These are phyloP conservation scores for Oryzias javanicus DNA, from an alignment of 2,113 vertebrate species.

Conservation along the genomic window DNA sequence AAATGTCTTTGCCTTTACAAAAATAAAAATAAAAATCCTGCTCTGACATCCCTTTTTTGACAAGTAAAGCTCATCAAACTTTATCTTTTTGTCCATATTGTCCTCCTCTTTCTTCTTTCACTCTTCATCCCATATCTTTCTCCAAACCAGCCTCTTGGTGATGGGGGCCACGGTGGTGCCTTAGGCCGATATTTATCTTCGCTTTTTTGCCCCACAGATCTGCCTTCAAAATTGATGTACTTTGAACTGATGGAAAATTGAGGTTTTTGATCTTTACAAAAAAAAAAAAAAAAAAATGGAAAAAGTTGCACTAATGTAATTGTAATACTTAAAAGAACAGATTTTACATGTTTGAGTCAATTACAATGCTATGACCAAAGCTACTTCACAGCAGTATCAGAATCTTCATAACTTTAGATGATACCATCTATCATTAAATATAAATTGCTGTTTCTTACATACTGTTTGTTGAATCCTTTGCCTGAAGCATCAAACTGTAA, in stretches of 20 bases:
- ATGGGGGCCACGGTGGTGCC: constrained; percentile 48
- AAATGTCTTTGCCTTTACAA: no score
- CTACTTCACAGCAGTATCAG: neutral
- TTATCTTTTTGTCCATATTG: constrained; percentile 3
- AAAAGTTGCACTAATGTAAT: no score
- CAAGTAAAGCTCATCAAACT: neutral
- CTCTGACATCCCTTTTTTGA: no score
- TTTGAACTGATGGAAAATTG: neutral
- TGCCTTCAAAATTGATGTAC: neutral
- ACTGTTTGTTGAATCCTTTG: neutral
- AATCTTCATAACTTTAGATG: neutral
- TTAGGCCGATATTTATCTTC: neutral
- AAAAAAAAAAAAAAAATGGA: neutral
- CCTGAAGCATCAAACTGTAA: neutral
- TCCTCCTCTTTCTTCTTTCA: constrained; percentile 15
- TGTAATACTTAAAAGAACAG: no score
- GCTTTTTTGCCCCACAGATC: neutral
- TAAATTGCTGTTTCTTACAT: neutral
- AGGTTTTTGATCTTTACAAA: neutral
- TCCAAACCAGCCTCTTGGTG: constrained; percentile 20
- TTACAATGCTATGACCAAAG: no score
- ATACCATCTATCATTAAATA: neutral
- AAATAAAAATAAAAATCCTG: no score
- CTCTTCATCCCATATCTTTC: constrained; percentile 10
- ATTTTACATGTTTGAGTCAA: no score